Conservation (phyloP, 64 coral and sea anemone species). For the Trachythela sp. region DNA sequence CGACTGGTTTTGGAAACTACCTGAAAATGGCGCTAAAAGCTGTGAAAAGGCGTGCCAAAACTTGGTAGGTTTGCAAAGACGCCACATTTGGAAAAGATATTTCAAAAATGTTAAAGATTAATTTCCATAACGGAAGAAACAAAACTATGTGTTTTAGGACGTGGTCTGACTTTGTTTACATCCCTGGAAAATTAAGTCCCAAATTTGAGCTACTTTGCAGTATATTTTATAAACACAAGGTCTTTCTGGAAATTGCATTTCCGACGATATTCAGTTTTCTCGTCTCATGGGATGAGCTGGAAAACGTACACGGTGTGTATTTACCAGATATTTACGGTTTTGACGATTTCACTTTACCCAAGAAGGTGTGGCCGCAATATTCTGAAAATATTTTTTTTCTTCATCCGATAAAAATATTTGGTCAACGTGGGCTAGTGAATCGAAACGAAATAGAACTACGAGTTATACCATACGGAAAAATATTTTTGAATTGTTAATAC, state of each 20-base stretch:
- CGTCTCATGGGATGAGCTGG: conserved; percentile 1
- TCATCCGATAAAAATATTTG: conserved; percentile 11
- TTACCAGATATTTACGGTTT: conserved; percentile 35
- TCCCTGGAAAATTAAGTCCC: conserved; percentile 32
- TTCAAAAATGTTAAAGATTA: conserved; percentile 4
- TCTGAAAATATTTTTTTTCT: conserved; percentile 21
- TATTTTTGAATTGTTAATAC: background rate
- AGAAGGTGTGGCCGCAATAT: conserved; percentile 35
- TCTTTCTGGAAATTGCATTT: conserved; percentile 34
- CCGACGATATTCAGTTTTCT: conserved; percentile 29
- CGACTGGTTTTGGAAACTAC: conserved; percentile 14
- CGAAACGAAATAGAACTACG: background rate
- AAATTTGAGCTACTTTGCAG: conserved; percentile 1
- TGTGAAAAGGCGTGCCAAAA: conserved; percentile 14
- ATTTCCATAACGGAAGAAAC: conserved; percentile 36
- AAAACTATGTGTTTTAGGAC: conserved; percentile 26
- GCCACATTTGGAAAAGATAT: background rate
- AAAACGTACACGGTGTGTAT: conserved; percentile 31
- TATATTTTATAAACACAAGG: conserved; percentile 29
- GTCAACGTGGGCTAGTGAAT: background rate
- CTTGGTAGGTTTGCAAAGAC: background rate
- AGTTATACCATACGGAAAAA: background rate
- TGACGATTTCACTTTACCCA: conserved; percentile 23
- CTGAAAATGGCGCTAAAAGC: background rate
- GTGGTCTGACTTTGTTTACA: conserved; percentile 46